phyloP scores from a whole-genome alignment of 2,113 vertebrate species.

The Trichomycterus rosablanca region DNA sequence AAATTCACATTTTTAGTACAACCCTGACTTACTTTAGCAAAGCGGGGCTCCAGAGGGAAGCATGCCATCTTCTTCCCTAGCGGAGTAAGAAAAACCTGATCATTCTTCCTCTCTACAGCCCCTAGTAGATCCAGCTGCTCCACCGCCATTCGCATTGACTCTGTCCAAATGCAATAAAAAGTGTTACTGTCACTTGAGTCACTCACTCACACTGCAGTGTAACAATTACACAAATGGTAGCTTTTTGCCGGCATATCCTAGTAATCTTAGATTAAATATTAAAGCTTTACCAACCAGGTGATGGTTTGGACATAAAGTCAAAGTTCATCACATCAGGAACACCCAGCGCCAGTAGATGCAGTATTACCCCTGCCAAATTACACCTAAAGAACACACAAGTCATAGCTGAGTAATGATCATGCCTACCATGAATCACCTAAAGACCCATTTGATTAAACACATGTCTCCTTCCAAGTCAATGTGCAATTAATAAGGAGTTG shows the following conservation, averaged over 20 bases:
- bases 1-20: not conserved
- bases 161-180: conserved; percentile 56
- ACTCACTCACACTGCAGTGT: no score
- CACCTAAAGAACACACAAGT: conserved; percentile 66
- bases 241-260: no score
- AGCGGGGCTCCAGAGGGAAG: conserved; percentile 90
- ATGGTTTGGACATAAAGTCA: conserved; percentile 96
- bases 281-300: conserved; percentile 76
- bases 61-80: conserved; percentile 92
- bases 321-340: conserved; percentile 88
- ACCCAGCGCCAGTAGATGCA: conserved; percentile 87
- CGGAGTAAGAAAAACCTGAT: conserved; percentile 75
- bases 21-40: conserved; percentile 77
- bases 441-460: no score
- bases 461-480: no score
- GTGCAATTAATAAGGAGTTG: no score
- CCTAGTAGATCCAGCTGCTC: conserved; percentile 86
- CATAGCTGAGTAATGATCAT: no score
- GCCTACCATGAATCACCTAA: no score
- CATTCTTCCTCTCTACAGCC: conserved; percentile 78
- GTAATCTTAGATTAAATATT: not conserved
- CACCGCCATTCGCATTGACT: conserved; percentile 79
- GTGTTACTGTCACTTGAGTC: not conserved
- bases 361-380: conserved; percentile 84
- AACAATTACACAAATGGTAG: no score